Evolutionary conservation across 2,797 vertebrate species (phyloP).

Genomic region (Allobates femoralis): DNA sequence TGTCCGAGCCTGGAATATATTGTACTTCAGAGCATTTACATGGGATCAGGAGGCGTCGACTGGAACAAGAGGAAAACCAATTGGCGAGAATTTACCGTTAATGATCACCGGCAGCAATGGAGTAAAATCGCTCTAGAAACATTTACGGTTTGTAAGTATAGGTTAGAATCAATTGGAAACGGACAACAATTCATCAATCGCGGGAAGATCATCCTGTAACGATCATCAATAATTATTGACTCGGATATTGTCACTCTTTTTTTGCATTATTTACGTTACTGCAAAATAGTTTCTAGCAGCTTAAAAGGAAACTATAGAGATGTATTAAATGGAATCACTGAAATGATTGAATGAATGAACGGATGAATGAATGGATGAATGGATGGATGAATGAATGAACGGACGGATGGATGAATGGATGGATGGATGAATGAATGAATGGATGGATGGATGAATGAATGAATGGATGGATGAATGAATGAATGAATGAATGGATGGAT

Average conservation of each 20-base stretch:
- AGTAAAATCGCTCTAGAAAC: background rate
- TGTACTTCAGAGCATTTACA: background rate
- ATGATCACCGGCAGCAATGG: background rate
- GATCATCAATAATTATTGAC: background rate
- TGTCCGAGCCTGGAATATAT: constrained; percentile 13
- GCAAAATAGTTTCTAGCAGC: too few relatives aligned
- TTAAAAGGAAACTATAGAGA: too few relatives aligned
- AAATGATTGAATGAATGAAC: too few relatives aligned
- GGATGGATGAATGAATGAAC: too few relatives aligned
- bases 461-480: too few relatives aligned
- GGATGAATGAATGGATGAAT: too few relatives aligned
- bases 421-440: too few relatives aligned
- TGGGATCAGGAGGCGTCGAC: background rate
- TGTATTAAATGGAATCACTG: too few relatives aligned
- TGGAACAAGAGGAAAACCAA: background rate
- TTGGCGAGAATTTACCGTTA: background rate
- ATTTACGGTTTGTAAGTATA: background rate
- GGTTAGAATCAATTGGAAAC: background rate
- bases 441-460: too few relatives aligned
- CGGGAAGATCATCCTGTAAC: background rate
- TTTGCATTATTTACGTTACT: too few relatives aligned
- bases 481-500: too few relatives aligned
- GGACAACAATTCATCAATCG: background rate
- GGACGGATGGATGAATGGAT: too few relatives aligned
- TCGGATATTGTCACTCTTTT: background rate